Conservation (phyloP, 2,113 vertebrate genomes). For the Perca schrenkii region DNA sequence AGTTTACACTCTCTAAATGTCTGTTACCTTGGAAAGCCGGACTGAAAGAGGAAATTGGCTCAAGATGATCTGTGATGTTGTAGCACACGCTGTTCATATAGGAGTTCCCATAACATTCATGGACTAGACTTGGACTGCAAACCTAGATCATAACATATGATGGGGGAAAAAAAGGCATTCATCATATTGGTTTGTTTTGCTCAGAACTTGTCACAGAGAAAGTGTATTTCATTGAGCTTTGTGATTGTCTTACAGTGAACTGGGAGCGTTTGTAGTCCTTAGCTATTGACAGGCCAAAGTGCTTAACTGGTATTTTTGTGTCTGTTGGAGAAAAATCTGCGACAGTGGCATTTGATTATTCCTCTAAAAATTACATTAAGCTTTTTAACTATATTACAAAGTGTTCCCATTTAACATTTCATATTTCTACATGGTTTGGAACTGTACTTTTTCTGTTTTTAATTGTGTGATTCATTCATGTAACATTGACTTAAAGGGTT, state of each 20-base stretch:
- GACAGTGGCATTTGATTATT: conserved; percentile 6
- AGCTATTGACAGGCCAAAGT: conserved; percentile 73
- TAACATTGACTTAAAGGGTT: background rate
- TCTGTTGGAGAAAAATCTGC: background rate
- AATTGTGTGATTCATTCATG: rapidly evolving
- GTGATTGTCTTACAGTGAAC: conserved; percentile 66
- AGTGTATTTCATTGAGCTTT: background rate
- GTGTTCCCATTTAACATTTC: background rate
- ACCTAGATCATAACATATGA: conserved; percentile 68
- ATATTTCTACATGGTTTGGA: background rate
- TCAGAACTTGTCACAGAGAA: background rate
- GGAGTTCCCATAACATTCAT: conserved; percentile 84
- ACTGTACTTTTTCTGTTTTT: background rate
- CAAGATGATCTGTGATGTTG: conserved; percentile 66
- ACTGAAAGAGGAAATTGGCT: conserved; percentile 33
- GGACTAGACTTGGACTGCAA: conserved; percentile 84
- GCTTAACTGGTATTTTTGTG: conserved; percentile 20
- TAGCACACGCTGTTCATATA: conserved; percentile 87
- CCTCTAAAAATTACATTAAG: background rate
- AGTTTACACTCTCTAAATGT: background rate
- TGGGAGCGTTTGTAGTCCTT: background rate
- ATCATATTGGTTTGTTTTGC: background rate
- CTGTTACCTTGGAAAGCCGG: conserved; percentile 84
- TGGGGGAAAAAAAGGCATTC: background rate
- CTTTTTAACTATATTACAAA: background rate